Base-by-base conservation (phyloP, 2,888 invertebrate species). In the Parasteatoda lunata region DNA sequence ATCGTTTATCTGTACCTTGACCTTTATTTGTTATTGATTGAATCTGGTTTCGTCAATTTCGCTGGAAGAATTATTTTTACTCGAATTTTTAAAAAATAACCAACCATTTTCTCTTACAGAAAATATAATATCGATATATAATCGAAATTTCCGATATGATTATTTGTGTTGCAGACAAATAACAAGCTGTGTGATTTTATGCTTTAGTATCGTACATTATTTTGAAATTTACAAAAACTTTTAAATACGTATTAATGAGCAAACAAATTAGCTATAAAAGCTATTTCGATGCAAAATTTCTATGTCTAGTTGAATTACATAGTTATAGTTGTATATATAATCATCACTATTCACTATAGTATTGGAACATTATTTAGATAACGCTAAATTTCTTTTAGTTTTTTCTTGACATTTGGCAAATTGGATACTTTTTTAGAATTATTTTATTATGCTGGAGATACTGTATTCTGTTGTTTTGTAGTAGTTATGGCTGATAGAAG, bases 401-500 rank as follows among this genome's bases (percentile, higher is more conserved):
- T 47, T 81, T 75, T 75, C 59, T 78, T 79, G 70, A 83, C 65
- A 77, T 83, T 88, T 80, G 88, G 78, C 88, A 79, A 88, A 71
- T 88, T 88, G 88, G 88, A 88, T 82, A 79, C 83, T 51, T 70
- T 75, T 15, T 45, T 71, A 75, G 30, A 70, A 78, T 65, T 71
- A 73, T 75, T 76, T 88, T 79, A 88, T 79, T 88, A 83, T 88
- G 78, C 78, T 83, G 59, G 82, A 88, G 78, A 77, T 65, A 88
- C 78, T 79, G 75, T 70, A 79, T 59, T 65, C n/a, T 83, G 66
- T 52, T 77, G 51, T 78, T 82, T 89, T 95, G 95, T 97, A 97
- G 95, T 97, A 97, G 97, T 97, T 95, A 98, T 98, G 98, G 98
- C 98, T 96, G 98, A 98, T 95, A 96, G 97, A 95, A 96, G 98